Evolutionary conservation across 2,888 invertebrate genomes (phyloP).

Genomic region (Panzeria rudis): DNA sequence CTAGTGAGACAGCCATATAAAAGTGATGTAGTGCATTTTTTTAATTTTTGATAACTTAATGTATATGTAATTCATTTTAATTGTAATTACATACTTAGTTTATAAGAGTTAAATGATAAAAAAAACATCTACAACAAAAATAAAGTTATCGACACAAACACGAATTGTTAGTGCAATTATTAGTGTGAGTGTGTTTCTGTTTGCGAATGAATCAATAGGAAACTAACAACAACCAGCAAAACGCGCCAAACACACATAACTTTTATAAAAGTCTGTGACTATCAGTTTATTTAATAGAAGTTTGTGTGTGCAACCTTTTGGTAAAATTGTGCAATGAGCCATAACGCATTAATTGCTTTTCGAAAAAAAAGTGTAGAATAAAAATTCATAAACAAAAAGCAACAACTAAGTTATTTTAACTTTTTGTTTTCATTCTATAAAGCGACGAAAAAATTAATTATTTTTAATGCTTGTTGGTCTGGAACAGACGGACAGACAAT

Average conservation of each 20-base stretch:
- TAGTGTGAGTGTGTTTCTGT: neutral
- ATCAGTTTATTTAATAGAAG: slow-evolving; percentile 21
- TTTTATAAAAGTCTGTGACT: neutral
- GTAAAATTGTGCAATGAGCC: slow-evolving; percentile 71
- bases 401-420: slow-evolving; percentile 46
- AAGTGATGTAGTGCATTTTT: neutral
- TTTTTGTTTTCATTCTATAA: slow-evolving; percentile 11
- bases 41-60: slow-evolving; percentile 36
- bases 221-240: neutral
- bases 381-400: slow-evolving; percentile 35
- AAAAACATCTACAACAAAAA: slow-evolving; percentile 23
- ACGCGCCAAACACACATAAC: neutral
- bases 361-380: slow-evolving; percentile 22
- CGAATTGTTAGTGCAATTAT: neutral
- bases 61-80: slow-evolving; percentile 54
- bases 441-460: slow-evolving; percentile 28
- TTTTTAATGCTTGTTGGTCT: slow-evolving; percentile 59
- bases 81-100: slow-evolving; percentile 55
- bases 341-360: slow-evolving; percentile 69
- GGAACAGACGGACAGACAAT: slow-evolving; percentile 52
- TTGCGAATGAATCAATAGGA: neutral
- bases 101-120: slow-evolving; percentile 55
- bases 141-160: slow-evolving; percentile 42
- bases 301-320: slow-evolving; percentile 54
- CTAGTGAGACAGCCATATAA: slow-evolving; percentile 2